Conservation (phyloP, 37 sponge, comb jelly and placozoan genomes). For the Theonella swinhoei region DNA sequence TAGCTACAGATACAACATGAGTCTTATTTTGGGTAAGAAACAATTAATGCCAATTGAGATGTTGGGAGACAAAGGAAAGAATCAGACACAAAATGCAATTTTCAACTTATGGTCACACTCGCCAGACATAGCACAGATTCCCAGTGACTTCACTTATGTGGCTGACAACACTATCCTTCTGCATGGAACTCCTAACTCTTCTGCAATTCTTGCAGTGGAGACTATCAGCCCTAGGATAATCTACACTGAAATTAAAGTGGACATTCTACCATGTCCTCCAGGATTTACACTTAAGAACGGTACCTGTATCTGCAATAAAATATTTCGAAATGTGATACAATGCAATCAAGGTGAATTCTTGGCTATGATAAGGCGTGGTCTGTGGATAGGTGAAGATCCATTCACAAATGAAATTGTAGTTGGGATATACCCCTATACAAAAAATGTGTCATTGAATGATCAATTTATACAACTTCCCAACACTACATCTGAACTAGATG, state of each 20-base stretch:
- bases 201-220: constrained; percentile 11
- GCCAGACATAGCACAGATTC: neutral
- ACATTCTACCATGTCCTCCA: constrained; percentile 55
- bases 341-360: constrained; percentile 1
- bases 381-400: constrained; percentile 14
- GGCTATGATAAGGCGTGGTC: constrained; percentile 6
- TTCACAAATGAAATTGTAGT: neutral
- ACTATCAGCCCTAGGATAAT: constrained; percentile 48
- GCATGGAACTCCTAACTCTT: constrained; percentile 6
- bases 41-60: neutral
- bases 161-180: constrained; percentile 8
- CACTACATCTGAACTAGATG: neutral
- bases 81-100: neutral
- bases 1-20: neutral
- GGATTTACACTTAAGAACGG: constrained; percentile 11
- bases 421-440: neutral
- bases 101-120: neutral
- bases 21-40: constrained; percentile 9
- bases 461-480: neutral
- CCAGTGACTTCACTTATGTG: constrained; percentile 2
- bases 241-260: constrained; percentile 39
- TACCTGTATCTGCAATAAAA: constrained; percentile 2
- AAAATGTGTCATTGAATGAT: neutral
- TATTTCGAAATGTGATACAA: constrained; percentile 1
- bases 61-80: neutral